Conservation (phyloP, 2,113 vertebrate genomes). For the Stigmatopora nigra region DNA sequence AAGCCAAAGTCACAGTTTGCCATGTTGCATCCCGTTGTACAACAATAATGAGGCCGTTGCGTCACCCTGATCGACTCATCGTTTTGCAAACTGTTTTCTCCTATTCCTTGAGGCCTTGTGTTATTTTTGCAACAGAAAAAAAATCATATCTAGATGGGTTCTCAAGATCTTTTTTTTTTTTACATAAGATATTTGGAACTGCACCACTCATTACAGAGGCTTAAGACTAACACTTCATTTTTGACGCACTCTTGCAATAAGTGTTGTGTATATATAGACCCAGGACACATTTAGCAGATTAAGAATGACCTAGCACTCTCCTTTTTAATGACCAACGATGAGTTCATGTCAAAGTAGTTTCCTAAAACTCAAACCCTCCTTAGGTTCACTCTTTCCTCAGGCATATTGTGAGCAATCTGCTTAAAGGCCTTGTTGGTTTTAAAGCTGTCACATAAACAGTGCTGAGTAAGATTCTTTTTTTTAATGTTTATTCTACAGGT, state of each 20-base stretch:
- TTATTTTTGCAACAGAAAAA: not conserved
- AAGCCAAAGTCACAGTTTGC: not conserved
- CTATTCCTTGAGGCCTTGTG: slow-evolving; percentile 1
- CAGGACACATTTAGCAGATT: slow-evolving; percentile 50
- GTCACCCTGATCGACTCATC: slow-evolving; percentile 7
- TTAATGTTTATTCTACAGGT: slow-evolving; percentile 61
- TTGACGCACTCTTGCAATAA: slow-evolving; percentile 13
- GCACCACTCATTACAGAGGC: slow-evolving; percentile 40
- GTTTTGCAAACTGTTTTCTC: not conserved
- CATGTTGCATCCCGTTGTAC: not conserved
- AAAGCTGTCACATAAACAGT: not conserved
- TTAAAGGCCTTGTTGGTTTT: not conserved
- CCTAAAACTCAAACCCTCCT: not conserved
- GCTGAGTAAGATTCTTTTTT: not conserved
- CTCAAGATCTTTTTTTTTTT: slow-evolving; percentile 26
- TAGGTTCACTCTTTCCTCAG: not conserved
- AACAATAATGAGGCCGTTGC: not conserved
- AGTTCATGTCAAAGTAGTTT: slow-evolving; percentile 11
- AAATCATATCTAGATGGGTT: slow-evolving; percentile 3
- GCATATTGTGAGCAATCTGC: not conserved
- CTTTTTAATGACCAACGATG: slow-evolving; percentile 19
- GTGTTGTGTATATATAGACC: slow-evolving; percentile 16
- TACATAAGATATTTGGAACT: slow-evolving; percentile 34
- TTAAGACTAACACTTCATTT: slow-evolving; percentile 46
- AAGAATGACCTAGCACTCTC: slow-evolving; percentile 22